Evolutionary conservation across 2,888 invertebrate species (phyloP), one percentile per base, ranked within the genome.

Genomic region (Carpatolechia fugitivella): DNA sequence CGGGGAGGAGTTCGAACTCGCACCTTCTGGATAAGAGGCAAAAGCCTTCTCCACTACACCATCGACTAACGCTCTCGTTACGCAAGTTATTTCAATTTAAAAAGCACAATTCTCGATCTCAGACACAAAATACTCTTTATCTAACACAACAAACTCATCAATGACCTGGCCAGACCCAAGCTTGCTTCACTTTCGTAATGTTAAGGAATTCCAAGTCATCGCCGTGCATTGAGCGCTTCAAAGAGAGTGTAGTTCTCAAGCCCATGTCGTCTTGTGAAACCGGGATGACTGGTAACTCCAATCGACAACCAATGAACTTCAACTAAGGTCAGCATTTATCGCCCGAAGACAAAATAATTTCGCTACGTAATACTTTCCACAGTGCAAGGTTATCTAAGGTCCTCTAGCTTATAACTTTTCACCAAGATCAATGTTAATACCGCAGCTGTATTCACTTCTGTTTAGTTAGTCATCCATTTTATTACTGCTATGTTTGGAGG

Each of bases 361-460:
- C 61, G 60, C 52, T 18, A 18, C 31, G n/a, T 13, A 65, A 63
- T 64, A 66, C 70, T 72, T 68, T 69, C 70, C 68, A 62, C 68
- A 56, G 58, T 58, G 41, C 30, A 44, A 50, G 67, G 69, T 69
- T 68, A 68, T 68, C 66, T 56, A 13, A 51, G 58, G 59, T 60
- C 59, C 56, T 57, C 55, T 52, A 55, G 51, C 56, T 36, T 46
- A 14, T 52, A 47, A 62, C 61, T 66, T 71, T 69, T 68, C 66
- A 59, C 66, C 60, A 69, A 65, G 67, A 63, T 64, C 66, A 68
- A 66, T 65, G 65, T 46, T 8, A 33, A 33, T 33, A 33, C 10
- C 10, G 8, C n/a, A n/a, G n/a, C 6, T 11, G 33, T 33, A 33
- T n/a, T 33, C 4, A 33, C 11, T 24, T 24, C 24, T 24, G 6